phyloP scores from a whole-genome alignment of 53 echinoderm and acorn worm species.

The Stichopus horrens region DNA sequence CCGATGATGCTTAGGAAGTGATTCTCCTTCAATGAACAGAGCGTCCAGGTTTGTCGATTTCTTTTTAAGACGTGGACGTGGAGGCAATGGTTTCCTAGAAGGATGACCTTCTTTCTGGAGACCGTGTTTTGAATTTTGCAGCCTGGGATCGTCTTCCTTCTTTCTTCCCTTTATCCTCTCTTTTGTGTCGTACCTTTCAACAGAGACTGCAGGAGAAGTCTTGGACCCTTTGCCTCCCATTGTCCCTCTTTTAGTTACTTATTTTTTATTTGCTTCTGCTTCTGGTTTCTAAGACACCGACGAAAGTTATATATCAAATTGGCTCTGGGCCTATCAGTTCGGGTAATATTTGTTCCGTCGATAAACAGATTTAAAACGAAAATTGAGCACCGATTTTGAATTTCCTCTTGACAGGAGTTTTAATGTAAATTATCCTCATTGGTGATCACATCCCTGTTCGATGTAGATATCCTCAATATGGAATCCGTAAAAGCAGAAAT shows the following conservation, averaged over 20 bases:
- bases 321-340: too few species aligned
- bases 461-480: too few species aligned
- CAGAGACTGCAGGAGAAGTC: background rate
- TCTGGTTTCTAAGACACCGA: too few species aligned
- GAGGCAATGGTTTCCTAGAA: background rate
- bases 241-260: background rate
- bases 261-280: too few species aligned
- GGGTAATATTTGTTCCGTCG: too few species aligned
- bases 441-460: too few species aligned
- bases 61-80: background rate
- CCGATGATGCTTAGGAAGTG: background rate
- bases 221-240: slow-evolving; percentile 27
- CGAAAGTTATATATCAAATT: too few species aligned
- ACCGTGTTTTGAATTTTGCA: background rate
- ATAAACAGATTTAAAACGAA: too few species aligned
- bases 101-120: background rate
- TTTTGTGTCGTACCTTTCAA: background rate
- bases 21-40: slow-evolving; percentile 6
- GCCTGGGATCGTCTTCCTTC: background rate
- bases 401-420: too few species aligned
- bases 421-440: too few species aligned
- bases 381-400: too few species aligned
- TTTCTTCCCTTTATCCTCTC: background rate
- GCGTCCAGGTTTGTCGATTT: background rate
- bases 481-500: too few species aligned